Evolutionary conservation across 2,797 vertebrate genomes (phyloP).

Genomic region (Fratercula arctica): DNA sequence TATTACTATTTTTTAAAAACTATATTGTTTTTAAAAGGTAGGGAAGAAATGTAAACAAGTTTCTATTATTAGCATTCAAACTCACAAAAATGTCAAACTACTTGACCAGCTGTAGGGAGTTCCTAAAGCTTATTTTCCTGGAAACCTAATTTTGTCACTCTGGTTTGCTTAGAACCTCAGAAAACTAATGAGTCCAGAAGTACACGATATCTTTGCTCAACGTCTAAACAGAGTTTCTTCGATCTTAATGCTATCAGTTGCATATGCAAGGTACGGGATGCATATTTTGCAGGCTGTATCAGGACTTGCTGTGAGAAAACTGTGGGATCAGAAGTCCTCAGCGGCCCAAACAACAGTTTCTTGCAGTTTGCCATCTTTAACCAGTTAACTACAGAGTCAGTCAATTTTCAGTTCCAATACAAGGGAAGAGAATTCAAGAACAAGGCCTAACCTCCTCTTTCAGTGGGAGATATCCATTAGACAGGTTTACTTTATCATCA

Average conservation of each 20-base stretch:
- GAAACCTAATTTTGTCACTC: neutral
- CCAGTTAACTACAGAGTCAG: neutral
- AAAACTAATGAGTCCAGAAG: neutral
- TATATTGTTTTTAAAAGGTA: neutral
- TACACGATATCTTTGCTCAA: neutral
- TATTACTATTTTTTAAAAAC: too few species aligned
- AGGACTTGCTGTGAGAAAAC: neutral
- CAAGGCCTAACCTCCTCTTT: neutral
- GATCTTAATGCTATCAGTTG: rapidly evolving
- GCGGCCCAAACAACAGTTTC: neutral
- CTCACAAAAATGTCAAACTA: neutral
- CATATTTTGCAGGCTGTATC: neutral
- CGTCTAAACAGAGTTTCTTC: neutral
- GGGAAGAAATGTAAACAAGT: neutral
- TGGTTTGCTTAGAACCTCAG: neutral
- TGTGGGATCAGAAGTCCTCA: neutral
- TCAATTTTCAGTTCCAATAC: neutral
- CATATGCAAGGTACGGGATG: neutral
- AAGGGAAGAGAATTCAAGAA: neutral
- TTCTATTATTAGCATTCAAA: neutral
- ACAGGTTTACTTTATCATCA: neutral
- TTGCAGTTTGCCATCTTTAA: neutral
- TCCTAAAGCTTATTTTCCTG: neutral
- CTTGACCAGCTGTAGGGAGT: neutral
- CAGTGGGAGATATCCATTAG: neutral